A percentile compares a stretch with the other conserved stretches of the same genome.
phyloP scores from a whole-genome alignment of 2,113 vertebrate species.

The Phaetusa simplex region DNA sequence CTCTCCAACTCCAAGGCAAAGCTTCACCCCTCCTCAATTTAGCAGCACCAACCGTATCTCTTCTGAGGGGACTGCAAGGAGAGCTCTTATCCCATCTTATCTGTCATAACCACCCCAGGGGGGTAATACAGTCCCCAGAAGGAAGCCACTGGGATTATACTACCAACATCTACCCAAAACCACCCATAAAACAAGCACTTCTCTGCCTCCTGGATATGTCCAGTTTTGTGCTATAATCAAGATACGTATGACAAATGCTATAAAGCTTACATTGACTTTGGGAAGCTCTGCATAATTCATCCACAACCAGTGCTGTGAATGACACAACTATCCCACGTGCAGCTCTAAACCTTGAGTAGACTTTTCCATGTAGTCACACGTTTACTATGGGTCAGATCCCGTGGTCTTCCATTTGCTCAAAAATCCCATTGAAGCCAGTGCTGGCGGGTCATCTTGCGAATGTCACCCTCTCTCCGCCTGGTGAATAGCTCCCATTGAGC shows the following conservation, averaged over 20 bases:
- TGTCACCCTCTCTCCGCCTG: neutral
- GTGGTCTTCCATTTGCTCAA: conserved; percentile 4
- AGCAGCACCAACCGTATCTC: neutral
- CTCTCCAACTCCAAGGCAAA: neutral
- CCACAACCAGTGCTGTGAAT: neutral
- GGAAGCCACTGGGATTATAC: neutral
- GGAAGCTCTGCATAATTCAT: neutral
- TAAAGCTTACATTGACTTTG: neutral
- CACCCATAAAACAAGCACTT: neutral
- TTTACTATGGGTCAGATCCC: conserved; percentile 1
- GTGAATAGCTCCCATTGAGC: conserved; percentile 53
- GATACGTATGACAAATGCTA: neutral
- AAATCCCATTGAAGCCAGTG: conserved; percentile 26
- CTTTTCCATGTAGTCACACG: conserved; percentile 17
- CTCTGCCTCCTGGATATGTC: neutral
- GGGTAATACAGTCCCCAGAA: neutral
- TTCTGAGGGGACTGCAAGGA: neutral
- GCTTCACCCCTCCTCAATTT: neutral
- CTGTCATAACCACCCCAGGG: neutral
- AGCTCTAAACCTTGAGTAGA: neutral
- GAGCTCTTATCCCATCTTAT: neutral
- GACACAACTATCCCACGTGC: neutral
- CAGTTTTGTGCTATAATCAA: neutral
- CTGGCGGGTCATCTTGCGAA: conserved; percentile 17
- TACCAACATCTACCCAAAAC: neutral